Conservation (phyloP, 2,113 vertebrate species). For the Eurypyga helias region DNA sequence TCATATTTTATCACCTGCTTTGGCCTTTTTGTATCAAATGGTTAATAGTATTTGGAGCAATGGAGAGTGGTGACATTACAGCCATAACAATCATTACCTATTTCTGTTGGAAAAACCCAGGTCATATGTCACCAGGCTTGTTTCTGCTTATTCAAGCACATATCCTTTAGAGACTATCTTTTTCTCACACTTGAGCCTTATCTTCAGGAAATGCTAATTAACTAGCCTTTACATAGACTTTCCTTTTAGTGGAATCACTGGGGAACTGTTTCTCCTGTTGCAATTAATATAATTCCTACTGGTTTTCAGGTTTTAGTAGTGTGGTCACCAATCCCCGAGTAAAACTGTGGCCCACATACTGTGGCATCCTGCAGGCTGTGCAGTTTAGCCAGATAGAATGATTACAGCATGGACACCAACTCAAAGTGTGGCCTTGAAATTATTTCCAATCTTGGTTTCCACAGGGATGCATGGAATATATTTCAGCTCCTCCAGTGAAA, state of each 20-base stretch:
- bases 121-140: background rate
- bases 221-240: background rate
- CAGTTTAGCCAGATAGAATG: background rate
- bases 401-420: background rate
- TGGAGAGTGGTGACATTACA: background rate
- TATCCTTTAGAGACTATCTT: background rate
- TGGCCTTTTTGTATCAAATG: background rate
- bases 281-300: background rate
- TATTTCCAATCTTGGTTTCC: background rate
- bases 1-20: background rate
- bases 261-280: background rate
- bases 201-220: background rate
- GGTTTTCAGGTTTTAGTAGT: fast-evolving
- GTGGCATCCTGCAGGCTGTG: background rate
- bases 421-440: background rate
- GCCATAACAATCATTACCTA: background rate
- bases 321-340: background rate
- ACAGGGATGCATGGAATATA: background rate
- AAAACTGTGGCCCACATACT: background rate
- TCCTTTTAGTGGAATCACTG: background rate
- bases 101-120: background rate
- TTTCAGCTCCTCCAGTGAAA: background rate
- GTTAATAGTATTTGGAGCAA: background rate
- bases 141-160: background rate
- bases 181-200: background rate